These are phyloP conservation scores for Onychomys torridus DNA, from an alignment of 2,797 vertebrate genomes.

Conservation along the genomic window DNA sequence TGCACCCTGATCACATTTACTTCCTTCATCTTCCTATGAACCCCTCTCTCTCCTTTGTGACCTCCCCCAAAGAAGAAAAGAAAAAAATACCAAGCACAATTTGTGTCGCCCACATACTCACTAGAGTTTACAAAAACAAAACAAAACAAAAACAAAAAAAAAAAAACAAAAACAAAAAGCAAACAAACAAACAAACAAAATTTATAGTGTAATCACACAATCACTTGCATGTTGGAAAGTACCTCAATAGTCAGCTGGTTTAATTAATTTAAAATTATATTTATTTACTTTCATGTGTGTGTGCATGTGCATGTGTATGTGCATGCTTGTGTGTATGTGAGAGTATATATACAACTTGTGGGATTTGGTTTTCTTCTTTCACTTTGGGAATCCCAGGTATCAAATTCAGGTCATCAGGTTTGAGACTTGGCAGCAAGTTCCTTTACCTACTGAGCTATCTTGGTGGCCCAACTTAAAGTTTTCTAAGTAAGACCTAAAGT, in stretches of 20 bases:
- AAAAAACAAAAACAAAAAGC: too few species aligned
- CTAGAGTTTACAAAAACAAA: neutral
- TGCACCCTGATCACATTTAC: neutral
- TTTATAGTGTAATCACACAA: neutral
- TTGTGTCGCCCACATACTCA: neutral
- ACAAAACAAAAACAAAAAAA: too few species aligned
- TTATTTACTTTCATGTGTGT: neutral
- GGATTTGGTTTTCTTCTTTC: neutral
- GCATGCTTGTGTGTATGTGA: neutral
- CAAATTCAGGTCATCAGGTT: neutral
- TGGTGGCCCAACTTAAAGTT: neutral
- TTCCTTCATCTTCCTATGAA: neutral
- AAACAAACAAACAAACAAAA: neutral
- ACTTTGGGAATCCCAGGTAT: neutral
- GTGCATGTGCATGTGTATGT: neutral
- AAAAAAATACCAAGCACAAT: neutral
- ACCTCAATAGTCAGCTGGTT: neutral
- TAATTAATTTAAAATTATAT: neutral
- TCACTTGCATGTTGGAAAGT: neutral
- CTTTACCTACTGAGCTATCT: neutral
- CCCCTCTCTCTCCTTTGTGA: neutral
- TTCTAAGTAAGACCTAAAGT: neutral
- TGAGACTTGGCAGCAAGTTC: neutral
- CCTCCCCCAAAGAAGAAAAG: neutral
- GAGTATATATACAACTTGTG: neutral